Base-by-base conservation (phyloP, 2,888 invertebrate species). In the Eudemis profundana region DNA sequence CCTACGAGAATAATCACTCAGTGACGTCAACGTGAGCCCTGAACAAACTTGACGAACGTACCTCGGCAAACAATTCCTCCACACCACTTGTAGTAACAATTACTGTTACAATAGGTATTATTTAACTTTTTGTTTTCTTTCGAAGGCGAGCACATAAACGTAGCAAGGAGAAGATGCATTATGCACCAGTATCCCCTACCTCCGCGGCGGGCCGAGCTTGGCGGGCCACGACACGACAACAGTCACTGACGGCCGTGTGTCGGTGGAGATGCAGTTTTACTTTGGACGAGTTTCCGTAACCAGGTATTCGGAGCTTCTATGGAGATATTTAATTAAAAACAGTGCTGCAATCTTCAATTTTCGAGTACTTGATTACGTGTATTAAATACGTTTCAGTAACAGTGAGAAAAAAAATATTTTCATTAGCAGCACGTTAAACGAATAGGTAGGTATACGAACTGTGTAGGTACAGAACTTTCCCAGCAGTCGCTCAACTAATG, bases 391-490 rank as follows among this genome's bases (percentile, higher is more conserved):
- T n/a, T n/a, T n/a, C n/a, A n/a, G n/a, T n/a, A n/a, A n/a, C n/a
- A n/a, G n/a, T n/a, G n/a, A n/a, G n/a, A n/a, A n/a, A n/a, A n/a
- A n/a, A n/a, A n/a, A n/a, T 21, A 10, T 19, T 21, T 14, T 7
- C 23, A 12, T 12, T 15, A 17, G 12, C n/a, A n/a, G 21, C 10
- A 42, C 5, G 23, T n/a, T 27, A 29, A 27, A 44, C 17, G 27
- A 44, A 56, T 3, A 7, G 17, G 40, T 3, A 7, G 17, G 40
- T 17, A 7, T 33, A 8, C 15, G 1, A 15, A 33, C 15, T 15
- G 29, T 40, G 42, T 21, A n/a, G n/a, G n/a, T n/a, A 21, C 44
- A 44, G 33, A 61, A 61, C 61, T 61, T 61, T 61, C 61, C 51
- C 42, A 51, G 42, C 51, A 61, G 51, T 23, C 42, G 60, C 19